Conservation (phyloP, 2,888 invertebrate genomes). For the Ectemnius cavifrons region DNA sequence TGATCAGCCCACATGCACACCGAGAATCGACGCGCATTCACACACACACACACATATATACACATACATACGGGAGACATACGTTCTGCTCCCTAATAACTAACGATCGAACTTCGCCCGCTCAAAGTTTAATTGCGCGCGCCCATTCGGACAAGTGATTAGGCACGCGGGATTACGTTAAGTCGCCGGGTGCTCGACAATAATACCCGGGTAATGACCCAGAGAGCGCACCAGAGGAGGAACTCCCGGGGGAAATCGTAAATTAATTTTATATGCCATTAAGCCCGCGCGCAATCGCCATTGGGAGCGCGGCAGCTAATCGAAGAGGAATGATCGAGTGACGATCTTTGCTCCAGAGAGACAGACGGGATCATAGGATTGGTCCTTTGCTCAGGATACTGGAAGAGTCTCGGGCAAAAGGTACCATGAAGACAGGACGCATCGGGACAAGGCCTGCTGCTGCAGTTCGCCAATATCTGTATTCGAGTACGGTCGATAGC, state of each 20-base stretch:
- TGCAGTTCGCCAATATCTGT: not conserved
- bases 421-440: not conserved
- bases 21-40: too few species aligned
- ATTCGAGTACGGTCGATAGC: constrained; percentile 9
- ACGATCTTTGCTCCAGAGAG: too few species aligned
- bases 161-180: constrained; percentile 10
- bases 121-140: constrained; percentile 16
- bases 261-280: constrained; percentile 11
- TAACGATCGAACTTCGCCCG: constrained; percentile 10
- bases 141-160: constrained; percentile 5
- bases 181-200: constrained; percentile 17
- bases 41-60: too few species aligned
- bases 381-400: not conserved
- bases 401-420: not conserved
- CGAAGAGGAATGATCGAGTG: too few species aligned
- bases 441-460: not conserved
- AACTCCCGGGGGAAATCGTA: constrained; percentile 1
- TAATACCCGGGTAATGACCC: constrained; percentile 8
- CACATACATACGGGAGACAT: not conserved
- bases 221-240: not conserved
- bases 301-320: not conserved
- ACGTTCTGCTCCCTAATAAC: not conserved
- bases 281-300: constrained; percentile 3
- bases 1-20: too few species aligned
- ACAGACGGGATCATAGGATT: too few species aligned